Evolutionary conservation across 2,888 invertebrate genomes (phyloP), one percentile per base, ranked within the genome.

Genomic region (Tuta absoluta): DNA sequence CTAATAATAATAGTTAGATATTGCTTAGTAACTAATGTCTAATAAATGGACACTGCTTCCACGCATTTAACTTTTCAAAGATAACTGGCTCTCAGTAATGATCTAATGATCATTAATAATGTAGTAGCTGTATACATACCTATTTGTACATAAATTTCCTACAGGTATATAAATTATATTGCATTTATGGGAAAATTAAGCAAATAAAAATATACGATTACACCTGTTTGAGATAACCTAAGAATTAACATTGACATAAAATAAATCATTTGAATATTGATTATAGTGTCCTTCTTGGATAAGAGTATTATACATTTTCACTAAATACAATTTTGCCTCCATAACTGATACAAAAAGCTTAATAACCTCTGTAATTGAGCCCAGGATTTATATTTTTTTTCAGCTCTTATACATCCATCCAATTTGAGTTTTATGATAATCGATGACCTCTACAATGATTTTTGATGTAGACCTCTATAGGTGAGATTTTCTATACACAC

Each of bases 131-230:
- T 41, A n/a, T n/a, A 14, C 14, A 41, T 28, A 28, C 33, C 33
- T 5, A 33, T 17, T 45, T n/a, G 45, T 45, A n/a, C n/a, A 41
- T 14, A 41, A 41, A 41, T 14, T 41, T 2, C 3, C 1, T 4
- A 12, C 41, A 14, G 12, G 14, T 14, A 1, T 28, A 28, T 5
- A 28, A 28, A 28, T 14, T 1, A 41, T 14, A 14, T 41, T 41
- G 14, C 11, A 8, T 51, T 23, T 21, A 51, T 51, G 12, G 21
- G 23, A 51, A 51, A 51, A 51, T 51, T 51, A 51, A 51, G 51
- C 23, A 51, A 51, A 51, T 51, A 11, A 2, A 11, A 17, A 48
- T 48, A 48, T 3, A 21, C 8, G 21, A 11, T 2, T 8, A 19
- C 51, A 51, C 51, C 51, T 23, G 51, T 51, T 51, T 48, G 51